Evolutionary conservation across 2,888 invertebrate genomes (phyloP).

Genomic region (Campoplex nolae): DNA sequence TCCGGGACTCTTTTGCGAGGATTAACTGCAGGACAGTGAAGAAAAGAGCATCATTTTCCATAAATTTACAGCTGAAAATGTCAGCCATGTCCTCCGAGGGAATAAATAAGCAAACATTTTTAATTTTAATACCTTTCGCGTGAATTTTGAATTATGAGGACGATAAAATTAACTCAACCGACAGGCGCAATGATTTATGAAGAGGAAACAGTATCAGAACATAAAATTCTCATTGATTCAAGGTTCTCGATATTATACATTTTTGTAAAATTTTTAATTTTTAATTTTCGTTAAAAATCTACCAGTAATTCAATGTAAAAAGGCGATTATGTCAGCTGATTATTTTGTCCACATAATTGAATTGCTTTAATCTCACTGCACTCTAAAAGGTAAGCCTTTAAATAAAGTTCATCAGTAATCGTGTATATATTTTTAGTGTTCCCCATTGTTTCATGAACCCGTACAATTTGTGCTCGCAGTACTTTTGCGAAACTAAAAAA

Average conservation of each 20-base stretch:
- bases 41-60: conserved; percentile 13
- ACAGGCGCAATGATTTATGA: background rate
- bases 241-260: background rate
- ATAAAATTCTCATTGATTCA: background rate
- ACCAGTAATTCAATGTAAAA: background rate
- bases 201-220: background rate
- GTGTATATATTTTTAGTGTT: conserved; percentile 19
- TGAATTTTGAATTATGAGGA: background rate
- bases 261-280: background rate
- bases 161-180: background rate
- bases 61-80: background rate
- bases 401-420: background rate
- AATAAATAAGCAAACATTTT: conserved; percentile 4
- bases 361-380: background rate
- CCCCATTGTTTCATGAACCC: conserved; percentile 20
- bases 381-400: background rate
- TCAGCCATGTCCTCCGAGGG: background rate
- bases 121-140: background rate
- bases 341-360: background rate
- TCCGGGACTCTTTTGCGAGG: background rate
- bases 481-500: background rate
- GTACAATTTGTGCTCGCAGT: conserved; percentile 8
- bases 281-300: background rate
- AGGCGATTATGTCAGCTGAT: background rate
- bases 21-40: conserved; percentile 22